These are phyloP conservation scores for Acleris cristana DNA, from an alignment of 2,888 invertebrate genomes.

Conservation along the genomic window DNA sequence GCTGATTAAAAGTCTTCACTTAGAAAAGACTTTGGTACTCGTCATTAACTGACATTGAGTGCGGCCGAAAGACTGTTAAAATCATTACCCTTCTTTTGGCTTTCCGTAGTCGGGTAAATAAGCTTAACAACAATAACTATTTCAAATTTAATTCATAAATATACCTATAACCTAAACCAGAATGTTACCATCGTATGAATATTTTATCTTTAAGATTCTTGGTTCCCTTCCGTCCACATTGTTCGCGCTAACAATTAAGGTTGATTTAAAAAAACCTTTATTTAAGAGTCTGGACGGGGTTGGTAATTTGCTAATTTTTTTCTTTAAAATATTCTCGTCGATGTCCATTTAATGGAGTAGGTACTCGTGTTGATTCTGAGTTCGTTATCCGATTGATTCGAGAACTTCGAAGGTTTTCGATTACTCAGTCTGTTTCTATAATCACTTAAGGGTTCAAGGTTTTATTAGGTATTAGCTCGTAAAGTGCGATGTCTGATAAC, in stretches of 20 bases:
- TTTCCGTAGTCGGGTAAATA: too few species aligned
- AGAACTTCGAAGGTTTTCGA: conserved; percentile 55
- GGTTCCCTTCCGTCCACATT: conserved; percentile 48
- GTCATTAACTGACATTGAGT: too few species aligned
- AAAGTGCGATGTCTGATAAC: too few species aligned
- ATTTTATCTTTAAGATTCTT: conserved; percentile 36
- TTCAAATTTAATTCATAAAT: too few species aligned
- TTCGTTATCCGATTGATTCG: conserved; percentile 65
- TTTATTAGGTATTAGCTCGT: conserved; percentile 13
- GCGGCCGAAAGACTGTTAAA: too few species aligned
- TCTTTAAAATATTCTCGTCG: conserved; percentile 68
- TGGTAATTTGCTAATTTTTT: conserved; percentile 77
- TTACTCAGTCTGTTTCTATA: conserved; percentile 57
- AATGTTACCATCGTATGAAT: too few species aligned
- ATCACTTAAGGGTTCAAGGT: conserved; percentile 47
- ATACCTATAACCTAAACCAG: too few species aligned
- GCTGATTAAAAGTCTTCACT: too few species aligned
- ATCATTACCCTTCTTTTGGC: too few species aligned
- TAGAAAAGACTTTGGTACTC: too few species aligned
- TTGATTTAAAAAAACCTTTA: conserved; percentile 71
- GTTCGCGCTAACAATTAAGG: conserved; percentile 73
- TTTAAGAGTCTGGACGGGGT: conserved; percentile 66
- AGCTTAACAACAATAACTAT: too few species aligned
- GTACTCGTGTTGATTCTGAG: conserved; percentile 71
- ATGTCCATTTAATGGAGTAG: conserved; percentile 75